Conservation (phyloP, 1,140 invertebrate species). For the Procambarus virginalis region DNA sequence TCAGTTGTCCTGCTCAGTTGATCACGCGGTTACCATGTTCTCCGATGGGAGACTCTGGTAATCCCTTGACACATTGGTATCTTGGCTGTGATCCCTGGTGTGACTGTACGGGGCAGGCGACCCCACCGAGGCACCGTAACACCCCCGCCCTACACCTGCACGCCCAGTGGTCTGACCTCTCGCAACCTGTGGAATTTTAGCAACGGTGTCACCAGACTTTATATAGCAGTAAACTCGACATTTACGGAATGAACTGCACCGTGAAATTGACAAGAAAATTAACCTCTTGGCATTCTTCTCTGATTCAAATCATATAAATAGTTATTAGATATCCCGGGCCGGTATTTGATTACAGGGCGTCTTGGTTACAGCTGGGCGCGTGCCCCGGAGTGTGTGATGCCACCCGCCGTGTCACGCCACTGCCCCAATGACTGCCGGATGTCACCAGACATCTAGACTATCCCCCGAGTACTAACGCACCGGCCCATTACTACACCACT, state of each 20-base stretch:
- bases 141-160: too few species aligned
- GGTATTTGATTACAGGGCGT: not conserved
- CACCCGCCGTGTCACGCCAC: slow-evolving; percentile 54
- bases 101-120: too few species aligned
- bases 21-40: too few species aligned
- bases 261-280: not conserved
- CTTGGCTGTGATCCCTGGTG: too few species aligned
- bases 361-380: not conserved
- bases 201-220: not conserved
- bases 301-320: not conserved
- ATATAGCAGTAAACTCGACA: not conserved
- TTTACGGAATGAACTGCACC: not conserved
- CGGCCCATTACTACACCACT: not conserved
- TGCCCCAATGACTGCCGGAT: slow-evolving; percentile 44
- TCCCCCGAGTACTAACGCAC: not conserved
- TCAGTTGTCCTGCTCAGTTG: too few species aligned
- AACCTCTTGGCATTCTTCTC: not conserved
- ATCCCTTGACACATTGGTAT: too few species aligned
- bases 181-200: too few species aligned
- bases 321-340: not conserved
- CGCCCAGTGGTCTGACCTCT: too few species aligned
- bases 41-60: too few species aligned
- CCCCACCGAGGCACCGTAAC: too few species aligned
- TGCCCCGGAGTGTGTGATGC: slow-evolving; percentile 45
- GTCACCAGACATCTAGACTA: slow-evolving; percentile 28